Evolutionary conservation across 2,888 invertebrate species (phyloP), one percentile per base, ranked within the genome.

Genomic region (Cinara cedri): DNA sequence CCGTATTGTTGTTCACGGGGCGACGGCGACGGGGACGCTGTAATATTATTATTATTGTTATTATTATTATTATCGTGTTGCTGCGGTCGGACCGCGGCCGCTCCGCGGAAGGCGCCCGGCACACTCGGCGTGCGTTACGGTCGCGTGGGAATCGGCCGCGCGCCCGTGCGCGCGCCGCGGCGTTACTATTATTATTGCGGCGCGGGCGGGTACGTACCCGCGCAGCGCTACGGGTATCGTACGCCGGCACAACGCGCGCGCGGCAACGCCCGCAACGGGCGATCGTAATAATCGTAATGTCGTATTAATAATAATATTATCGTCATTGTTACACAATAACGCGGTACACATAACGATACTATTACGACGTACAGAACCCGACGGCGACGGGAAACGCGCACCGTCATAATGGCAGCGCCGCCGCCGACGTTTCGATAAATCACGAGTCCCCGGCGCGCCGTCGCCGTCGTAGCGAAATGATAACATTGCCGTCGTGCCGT

Each of bases 381-480:
- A 14, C 2, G 44, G n/a, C 49, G 13, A 19, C 3, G 19, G 9
- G 19, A 14, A 19, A 70, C 24, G 10, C 21, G n/a, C n/a, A n/a
- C n/a, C 42, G 21, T 3, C 6, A n/a, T n/a, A 3, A 0, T 9
- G 1, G 10, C 14, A 24, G 46, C 42, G 71, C 14, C 16, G n/a
- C n/a, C 72, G 26, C n/a, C 60, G 42, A 60, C 60, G 72, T 72
- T 60, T 60, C 46, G 46, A 72, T 72, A 72, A 72, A 72, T 72
- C 72, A 72, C 72, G 26, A n/a, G n/a, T n/a, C n/a, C n/a, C n/a
- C n/a, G n/a, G n/a, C n/a, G n/a, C n/a, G n/a, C n/a, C n/a, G n/a
- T n/a, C n/a, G n/a, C n/a, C n/a, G n/a, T n/a, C n/a, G n/a, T n/a
- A n/a, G n/a, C n/a, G n/a, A n/a, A n/a, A n/a, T n/a, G n/a, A n/a